Evolutionary conservation across 2,797 vertebrate species (phyloP).

Genomic region (Anguilla obscura): DNA sequence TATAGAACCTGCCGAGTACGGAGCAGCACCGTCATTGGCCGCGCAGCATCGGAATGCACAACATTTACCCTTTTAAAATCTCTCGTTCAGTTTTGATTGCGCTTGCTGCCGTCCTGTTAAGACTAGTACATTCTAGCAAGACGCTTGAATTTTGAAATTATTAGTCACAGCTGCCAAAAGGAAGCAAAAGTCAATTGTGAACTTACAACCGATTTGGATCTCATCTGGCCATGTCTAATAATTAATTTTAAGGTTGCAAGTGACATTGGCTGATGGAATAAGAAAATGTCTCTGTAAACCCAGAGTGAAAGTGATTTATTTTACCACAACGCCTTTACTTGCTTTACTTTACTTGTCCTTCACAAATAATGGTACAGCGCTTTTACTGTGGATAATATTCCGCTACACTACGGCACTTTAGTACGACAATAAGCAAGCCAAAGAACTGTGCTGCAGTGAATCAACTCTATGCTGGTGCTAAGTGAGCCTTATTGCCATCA

Average conservation of each 20-base stretch:
- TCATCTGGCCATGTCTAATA: background rate
- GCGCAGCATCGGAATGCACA: background rate
- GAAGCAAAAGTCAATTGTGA: background rate
- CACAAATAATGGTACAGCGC: background rate
- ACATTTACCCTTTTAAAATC: background rate
- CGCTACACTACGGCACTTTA: background rate
- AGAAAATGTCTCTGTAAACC: background rate
- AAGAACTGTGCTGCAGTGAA: background rate
- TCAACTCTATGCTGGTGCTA: background rate
- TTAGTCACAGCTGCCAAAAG: background rate
- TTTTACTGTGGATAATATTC: background rate
- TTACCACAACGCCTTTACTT: background rate
- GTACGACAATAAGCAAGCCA: background rate
- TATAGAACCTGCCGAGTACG: conserved; percentile 83
- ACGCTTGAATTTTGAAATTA: background rate
- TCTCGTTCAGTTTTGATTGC: too few species aligned
- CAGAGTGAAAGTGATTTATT: background rate
- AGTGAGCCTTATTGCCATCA: background rate
- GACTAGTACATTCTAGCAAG: too few species aligned
- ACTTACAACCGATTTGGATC: background rate
- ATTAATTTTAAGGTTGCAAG: background rate
- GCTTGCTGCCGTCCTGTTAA: too few species aligned
- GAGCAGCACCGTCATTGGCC: background rate
- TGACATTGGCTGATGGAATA: background rate
- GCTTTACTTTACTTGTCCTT: background rate